A percentile compares a stretch with the other conserved stretches of the same genome.
These are phyloP conservation scores for Pteropus alecto DNA, from an alignment of 2,113 vertebrate genomes.

Conservation along the genomic window DNA sequence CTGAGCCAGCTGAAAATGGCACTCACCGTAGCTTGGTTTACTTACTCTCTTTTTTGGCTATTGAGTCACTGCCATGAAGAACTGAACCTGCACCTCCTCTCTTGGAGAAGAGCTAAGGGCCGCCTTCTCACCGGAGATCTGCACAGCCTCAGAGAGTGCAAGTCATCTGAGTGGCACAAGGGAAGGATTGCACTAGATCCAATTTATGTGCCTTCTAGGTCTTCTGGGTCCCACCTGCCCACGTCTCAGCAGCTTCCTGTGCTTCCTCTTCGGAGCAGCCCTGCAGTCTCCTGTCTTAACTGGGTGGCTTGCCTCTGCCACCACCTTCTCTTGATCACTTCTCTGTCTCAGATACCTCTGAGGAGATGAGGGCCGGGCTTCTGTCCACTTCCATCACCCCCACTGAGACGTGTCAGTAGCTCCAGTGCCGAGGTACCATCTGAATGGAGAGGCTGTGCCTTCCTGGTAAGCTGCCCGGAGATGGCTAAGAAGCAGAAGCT, in stretches of 20 bases:
- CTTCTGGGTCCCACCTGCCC: not conserved
- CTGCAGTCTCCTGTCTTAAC: accelerated
- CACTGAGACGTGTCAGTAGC: not conserved
- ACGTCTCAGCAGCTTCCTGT: not conserved
- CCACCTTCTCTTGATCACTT: not conserved
- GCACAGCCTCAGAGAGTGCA: not conserved
- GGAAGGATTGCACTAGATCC: no score
- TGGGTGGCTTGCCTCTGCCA: not conserved
- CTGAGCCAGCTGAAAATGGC: not conserved
- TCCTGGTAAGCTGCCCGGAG: not conserved
- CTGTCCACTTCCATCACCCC: not conserved
- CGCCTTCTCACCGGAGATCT: not conserved
- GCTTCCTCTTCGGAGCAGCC: not conserved
- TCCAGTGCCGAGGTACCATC: not conserved
- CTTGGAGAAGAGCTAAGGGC: not conserved
- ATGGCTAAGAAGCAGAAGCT: not conserved
- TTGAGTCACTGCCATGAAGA: not conserved
- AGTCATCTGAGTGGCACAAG: not conserved
- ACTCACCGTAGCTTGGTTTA: not conserved
- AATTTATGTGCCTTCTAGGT: not conserved
- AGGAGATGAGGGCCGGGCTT: not conserved
- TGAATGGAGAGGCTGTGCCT: not conserved
- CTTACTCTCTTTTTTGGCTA: not conserved
- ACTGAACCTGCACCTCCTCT: not conserved
- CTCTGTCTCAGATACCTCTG: not conserved